These are phyloP conservation scores for Platyrinchus mystaceus DNA, from an alignment of 2,797 vertebrate genomes.

Conservation along the genomic window DNA sequence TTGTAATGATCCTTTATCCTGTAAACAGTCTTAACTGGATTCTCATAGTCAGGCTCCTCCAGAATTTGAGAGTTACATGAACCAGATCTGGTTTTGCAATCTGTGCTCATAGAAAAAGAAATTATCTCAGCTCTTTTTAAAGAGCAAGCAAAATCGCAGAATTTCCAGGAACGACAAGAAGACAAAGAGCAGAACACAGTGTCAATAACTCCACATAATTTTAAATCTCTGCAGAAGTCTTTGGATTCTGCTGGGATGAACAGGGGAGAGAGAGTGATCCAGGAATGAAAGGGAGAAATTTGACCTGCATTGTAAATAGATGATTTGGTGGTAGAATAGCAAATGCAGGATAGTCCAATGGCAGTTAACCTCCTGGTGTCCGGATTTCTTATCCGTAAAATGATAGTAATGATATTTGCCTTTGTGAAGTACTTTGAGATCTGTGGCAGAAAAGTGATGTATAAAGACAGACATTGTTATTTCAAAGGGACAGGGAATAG, in stretches of 20 bases:
- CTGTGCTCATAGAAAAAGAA: constrained; percentile 38
- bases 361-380: neutral
- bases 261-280: neutral
- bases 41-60: neutral
- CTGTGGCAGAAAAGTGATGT: neutral
- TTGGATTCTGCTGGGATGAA: neutral
- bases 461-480: neutral
- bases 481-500: constrained; percentile 11
- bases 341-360: neutral
- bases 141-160: constrained; percentile 20
- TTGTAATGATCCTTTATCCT: neutral
- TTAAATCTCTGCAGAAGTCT: constrained; percentile 7
- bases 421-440: neutral
- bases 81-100: constrained; percentile 50
- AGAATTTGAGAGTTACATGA: neutral
- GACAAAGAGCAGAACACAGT: constrained; percentile 40
- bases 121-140: constrained; percentile 22
- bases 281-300: neutral
- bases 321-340: neutral
- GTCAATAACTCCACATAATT: constrained; percentile 53
- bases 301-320: neutral
- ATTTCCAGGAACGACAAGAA: constrained; percentile 39
- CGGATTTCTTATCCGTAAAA: neutral
- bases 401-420: neutral
- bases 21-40: neutral